Evolutionary conservation across 2,797 vertebrate genomes (phyloP).

Genomic region (Sebastes glaucus): DNA sequence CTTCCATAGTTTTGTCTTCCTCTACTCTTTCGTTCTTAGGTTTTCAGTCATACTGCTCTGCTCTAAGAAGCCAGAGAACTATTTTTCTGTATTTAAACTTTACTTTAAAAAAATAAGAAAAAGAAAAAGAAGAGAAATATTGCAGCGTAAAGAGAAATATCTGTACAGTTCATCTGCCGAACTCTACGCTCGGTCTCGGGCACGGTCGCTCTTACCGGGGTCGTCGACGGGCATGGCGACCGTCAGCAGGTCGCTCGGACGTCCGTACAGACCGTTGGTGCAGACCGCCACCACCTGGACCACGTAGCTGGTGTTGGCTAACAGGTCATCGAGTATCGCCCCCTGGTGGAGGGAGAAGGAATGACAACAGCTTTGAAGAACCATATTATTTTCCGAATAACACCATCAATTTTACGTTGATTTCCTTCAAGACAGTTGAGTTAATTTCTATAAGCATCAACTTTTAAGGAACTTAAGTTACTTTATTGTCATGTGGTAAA

Average conservation of each 20-base stretch:
- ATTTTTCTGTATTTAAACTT: neutral
- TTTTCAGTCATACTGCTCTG: neutral
- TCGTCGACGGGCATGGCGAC: slow-evolving; percentile 89
- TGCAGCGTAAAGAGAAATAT: neutral
- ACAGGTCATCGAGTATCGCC: slow-evolving; percentile 91
- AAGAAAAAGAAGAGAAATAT: neutral
- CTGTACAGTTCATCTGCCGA: neutral
- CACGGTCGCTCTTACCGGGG: slow-evolving; percentile 87
- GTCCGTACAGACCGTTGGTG: slow-evolving; percentile 91
- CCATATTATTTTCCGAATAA: neutral
- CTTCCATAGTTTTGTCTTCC: neutral
- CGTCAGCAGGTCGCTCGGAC: slow-evolving; percentile 87
- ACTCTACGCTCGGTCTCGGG: slow-evolving; percentile 15
- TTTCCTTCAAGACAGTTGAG: neutral
- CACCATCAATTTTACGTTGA: neutral
- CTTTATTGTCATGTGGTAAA: neutral
- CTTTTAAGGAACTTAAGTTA: neutral
- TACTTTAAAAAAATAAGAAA: too few species aligned
- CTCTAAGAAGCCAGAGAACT: neutral
- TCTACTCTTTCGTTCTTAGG: neutral
- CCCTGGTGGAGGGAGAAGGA: slow-evolving; percentile 83
- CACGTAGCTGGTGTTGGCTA: slow-evolving; percentile 92
- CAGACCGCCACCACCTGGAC: slow-evolving; percentile 95
- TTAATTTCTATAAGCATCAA: neutral
- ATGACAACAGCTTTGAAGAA: neutral